Evolutionary conservation across 2,888 invertebrate species (phyloP).

Genomic region (Protonemura montana): DNA sequence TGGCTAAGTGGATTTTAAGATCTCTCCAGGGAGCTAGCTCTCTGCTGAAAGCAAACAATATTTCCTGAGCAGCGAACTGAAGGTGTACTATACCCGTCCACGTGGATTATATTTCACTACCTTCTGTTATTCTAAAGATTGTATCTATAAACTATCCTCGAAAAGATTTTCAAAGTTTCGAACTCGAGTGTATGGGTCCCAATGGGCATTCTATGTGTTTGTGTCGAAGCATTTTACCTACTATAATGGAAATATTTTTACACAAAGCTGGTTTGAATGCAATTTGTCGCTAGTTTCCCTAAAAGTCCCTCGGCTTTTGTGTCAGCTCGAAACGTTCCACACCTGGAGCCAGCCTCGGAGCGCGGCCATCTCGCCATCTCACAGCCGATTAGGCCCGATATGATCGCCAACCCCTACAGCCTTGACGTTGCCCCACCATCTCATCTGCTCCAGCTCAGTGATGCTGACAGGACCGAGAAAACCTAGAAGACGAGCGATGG

Average conservation of each 20-base stretch:
- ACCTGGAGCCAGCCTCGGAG: background rate
- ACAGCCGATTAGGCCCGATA: background rate
- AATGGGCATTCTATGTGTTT: background rate
- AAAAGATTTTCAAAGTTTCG: background rate
- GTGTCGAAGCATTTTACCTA: background rate
- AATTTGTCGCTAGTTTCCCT: slow-evolving; percentile 12
- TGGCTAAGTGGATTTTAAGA: slow-evolving; percentile 29
- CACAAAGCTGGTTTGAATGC: background rate
- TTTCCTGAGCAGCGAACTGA: background rate
- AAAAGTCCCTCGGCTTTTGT: slow-evolving; percentile 3
- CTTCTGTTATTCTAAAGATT: background rate
- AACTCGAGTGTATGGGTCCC: background rate
- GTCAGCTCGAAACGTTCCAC: background rate
- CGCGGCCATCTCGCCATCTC: background rate
- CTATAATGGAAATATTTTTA: background rate
- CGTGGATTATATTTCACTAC: slow-evolving; percentile 7
- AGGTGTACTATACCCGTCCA: background rate
- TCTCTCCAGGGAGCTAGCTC: background rate
- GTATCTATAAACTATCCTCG: background rate
- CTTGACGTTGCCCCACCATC: background rate
- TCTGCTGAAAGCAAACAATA: slow-evolving; percentile 3
- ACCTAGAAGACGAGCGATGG: background rate
- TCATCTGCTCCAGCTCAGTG: background rate
- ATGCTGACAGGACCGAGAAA: background rate
- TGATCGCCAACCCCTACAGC: background rate